Evolutionary conservation across 2,113 vertebrate genomes (phyloP).

Genomic region (Pyrgilauda ruficollis): DNA sequence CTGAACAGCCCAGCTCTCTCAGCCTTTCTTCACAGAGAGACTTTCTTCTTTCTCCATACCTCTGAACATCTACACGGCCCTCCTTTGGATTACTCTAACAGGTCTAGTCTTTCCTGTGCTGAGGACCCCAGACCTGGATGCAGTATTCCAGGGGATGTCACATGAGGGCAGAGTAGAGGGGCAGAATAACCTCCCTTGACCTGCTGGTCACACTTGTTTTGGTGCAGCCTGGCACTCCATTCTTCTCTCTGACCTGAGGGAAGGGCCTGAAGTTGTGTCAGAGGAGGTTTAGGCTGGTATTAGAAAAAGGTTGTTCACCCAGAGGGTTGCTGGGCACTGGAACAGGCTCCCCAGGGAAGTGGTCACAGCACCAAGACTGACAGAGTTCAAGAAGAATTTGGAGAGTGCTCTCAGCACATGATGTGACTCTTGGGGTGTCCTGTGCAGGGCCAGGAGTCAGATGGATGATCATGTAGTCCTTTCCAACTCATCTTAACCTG

Average conservation of each 20-base stretch:
- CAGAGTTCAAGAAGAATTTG: not conserved
- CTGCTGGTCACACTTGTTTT: not conserved
- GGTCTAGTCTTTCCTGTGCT: not conserved
- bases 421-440: not conserved
- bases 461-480: not conserved
- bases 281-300: not conserved
- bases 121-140: not conserved
- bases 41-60: too few species aligned
- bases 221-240: not conserved
- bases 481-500: not conserved
- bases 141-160: not conserved
- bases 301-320: not conserved
- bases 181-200: not conserved
- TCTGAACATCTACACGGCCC: not conserved
- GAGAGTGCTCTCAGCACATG: not conserved
- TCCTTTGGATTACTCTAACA: not conserved
- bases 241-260: not conserved
- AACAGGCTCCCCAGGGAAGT: not conserved
- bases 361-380: not conserved
- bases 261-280: not conserved
- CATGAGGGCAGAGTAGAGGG: not conserved
- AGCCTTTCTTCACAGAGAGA: too few species aligned
- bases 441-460: not conserved
- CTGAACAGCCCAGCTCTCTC: not conserved
- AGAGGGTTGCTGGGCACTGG: rapidly evolving